Evolutionary conservation across 23 tunicate genomes (phyloP), one percentile per base, ranked within the genome.

Genomic region (Styela clava): DNA sequence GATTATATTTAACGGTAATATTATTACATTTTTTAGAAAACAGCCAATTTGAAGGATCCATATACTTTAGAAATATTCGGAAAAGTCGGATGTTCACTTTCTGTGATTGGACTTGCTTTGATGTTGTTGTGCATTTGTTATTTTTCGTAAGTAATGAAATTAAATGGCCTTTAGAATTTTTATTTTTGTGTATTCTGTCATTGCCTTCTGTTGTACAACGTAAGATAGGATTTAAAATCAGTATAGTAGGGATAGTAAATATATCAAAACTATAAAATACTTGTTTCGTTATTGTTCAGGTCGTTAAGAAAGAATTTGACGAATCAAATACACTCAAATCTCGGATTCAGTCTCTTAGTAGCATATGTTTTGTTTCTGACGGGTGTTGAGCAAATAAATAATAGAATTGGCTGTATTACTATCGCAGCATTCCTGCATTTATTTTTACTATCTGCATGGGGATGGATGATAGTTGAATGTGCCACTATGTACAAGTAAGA

Each of bases 401-500:
- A 62, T 62, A 76, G 83, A 23, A 25, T 24, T 27, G 79, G 73
- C 22, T 86, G 90, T 62, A 83, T 86, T 2, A 28, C 73, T 37
- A 56, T 86, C 7, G 81, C 90, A 18, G 90, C 90, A 16, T 31
- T 56, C 1, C 72, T 86, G 21, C 90, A 86, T 26, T 86, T 52
- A 33, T 80, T 86, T 33, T 65, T 86, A 69, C 27, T 86, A 2
- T 74, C 85, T 27, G 74, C 90, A 23, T 86, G 90, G 90, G 90
- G 90, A 36, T 86, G 90, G 90, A 86, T 86, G 90, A 67, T 79
- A 3, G 90, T 80, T 27, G 90, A 86, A 62, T 71, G 84, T 36
- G 62, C 72, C 64, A 86, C 90, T 2, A 86, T 86, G 90, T 86
- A 74, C 81, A 80, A 85, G 90, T 85, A 24, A n/a, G n/a, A n/a